phyloP scores from a whole-genome alignment of 2,888 invertebrate species.

The Mythimna impura region DNA sequence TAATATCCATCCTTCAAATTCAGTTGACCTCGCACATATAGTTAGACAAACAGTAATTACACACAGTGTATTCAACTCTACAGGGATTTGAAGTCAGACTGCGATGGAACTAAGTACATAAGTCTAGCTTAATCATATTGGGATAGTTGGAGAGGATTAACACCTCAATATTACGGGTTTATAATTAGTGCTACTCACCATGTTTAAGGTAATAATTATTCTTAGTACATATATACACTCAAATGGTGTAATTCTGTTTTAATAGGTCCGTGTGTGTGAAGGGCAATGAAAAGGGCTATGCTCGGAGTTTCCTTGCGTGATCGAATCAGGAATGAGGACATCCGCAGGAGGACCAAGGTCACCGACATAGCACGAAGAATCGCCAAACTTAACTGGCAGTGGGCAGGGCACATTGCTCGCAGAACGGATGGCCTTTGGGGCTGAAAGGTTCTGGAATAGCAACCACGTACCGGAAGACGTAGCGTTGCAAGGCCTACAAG shows the following conservation, averaged over 20 bases:
- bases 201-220: slow-evolving; percentile 1
- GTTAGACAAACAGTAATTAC: background rate
- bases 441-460: no score
- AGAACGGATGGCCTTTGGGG: no score
- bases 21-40: background rate
- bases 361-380: no score
- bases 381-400: no score
- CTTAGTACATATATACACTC: background rate
- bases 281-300: no score
- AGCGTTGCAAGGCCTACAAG: no score
- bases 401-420: no score
- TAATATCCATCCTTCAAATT: background rate
- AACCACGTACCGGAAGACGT: no score
- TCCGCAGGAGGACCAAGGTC: no score
- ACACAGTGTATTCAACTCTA: background rate
- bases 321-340: no score
- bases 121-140: slow-evolving; percentile 25
- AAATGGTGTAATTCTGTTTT: background rate
- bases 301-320: no score
- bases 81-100: slow-evolving; percentile 12
- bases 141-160: background rate
- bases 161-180: slow-evolving; percentile 3
- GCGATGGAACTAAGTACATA: background rate
- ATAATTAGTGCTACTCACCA: slow-evolving; percentile 20
- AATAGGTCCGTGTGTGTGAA: background rate